Evolutionary conservation across 2,888 invertebrate species (phyloP), one percentile per base, ranked within the genome.

Genomic region (Leptothorax acervorum): DNA sequence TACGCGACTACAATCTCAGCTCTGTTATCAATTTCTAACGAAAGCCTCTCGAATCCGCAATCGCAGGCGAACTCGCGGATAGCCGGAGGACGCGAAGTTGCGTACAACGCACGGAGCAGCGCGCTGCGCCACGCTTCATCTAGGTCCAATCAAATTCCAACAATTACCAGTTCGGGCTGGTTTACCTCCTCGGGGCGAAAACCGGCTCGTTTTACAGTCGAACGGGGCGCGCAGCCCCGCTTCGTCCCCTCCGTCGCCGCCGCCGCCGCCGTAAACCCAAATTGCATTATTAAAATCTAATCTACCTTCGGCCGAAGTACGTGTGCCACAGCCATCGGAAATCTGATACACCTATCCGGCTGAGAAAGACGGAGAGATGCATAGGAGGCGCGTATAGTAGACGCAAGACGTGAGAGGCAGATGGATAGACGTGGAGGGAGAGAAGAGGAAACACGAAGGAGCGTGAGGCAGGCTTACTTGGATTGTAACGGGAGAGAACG

Each of bases 201-300:
- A 83, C 89, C 82, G 83, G 84, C 86, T 91, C 83, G 90, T 88
- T 88, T 90, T 87, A 87, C 86, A 85, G 83, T 85, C 85, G 83
- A 86, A 68, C 65, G 73, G 42, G 42, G 42, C 60, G 63, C 75
- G 28, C 79, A n/a, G 45, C 6, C 8, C 65, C 70, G 15, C 65
- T 63, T 60, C 75, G 28, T 35, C 55, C 9, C 12, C n/a, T 60
- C 15, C 55, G 39, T 39, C 76, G 51, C 51, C 63, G 73, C 76
- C 57, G 60, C 83, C 71, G 76, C 84, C 83, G 85, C 87, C 89
- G 89, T 92, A 90, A 90, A 89, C 92, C 89, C 87, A 92, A 91
- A 93, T 92, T 93, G 92, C 93, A 93, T 94, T 93, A 94, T 94
- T 94, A 94, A 93, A 93, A 94, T 93, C 93, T 93, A 93, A 94